Evolutionary conservation across 2,888 invertebrate genomes (phyloP).

Genomic region (Euzophera pinguis): DNA sequence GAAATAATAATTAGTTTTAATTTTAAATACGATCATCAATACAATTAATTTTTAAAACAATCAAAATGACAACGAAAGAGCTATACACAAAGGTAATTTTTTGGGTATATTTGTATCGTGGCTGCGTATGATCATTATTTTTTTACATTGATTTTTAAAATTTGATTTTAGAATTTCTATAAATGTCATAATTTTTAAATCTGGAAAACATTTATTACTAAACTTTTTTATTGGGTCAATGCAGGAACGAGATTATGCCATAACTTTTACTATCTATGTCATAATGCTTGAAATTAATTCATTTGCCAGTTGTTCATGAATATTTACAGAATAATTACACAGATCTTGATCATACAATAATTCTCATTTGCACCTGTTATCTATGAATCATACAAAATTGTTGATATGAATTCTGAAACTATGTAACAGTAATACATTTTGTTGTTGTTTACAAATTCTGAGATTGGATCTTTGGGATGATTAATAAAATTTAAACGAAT

Average conservation of each 20-base stretch:
- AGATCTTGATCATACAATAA: constrained; percentile 11
- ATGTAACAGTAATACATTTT: background rate
- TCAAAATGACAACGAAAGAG: constrained; percentile 76
- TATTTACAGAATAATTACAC: constrained; percentile 18
- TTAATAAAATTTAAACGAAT: too few species aligned
- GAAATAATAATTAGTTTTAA: constrained; percentile 47
- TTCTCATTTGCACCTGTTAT: background rate
- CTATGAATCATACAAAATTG: constrained; percentile 8
- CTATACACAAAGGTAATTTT: constrained; percentile 72
- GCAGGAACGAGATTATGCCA: background rate
- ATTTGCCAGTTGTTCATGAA: constrained; percentile 21
- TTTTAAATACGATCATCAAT: constrained; percentile 25
- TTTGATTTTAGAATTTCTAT: constrained; percentile 12
- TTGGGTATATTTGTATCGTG: constrained; percentile 27
- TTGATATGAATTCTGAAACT: background rate
- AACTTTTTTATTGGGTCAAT: background rate
- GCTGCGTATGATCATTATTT: constrained; percentile 18
- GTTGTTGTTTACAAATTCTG: background rate
- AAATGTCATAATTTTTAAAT: background rate
- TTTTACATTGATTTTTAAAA: constrained; percentile 4
- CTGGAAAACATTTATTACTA: background rate
- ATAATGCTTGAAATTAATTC: constrained; percentile 35
- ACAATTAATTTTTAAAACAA: constrained; percentile 23
- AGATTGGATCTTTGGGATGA: too few species aligned
- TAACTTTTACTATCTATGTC: constrained; percentile 28